Conservation (phyloP, 2,888 invertebrate species). For the Pammene fasciana region DNA sequence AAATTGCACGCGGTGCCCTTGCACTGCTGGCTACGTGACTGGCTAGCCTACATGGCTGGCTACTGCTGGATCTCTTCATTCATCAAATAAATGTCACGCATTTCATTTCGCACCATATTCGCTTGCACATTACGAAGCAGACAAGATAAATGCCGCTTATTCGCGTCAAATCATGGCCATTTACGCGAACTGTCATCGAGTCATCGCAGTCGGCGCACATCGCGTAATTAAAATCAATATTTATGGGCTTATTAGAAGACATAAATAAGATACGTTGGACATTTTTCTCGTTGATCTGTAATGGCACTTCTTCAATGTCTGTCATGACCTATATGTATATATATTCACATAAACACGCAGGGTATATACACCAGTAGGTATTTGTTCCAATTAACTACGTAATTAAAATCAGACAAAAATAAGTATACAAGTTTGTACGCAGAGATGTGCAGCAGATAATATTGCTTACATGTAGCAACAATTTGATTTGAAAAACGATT, state of each 20-base stretch:
- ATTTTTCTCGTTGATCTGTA: conserved; percentile 57
- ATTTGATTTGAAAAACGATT: no score
- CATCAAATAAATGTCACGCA: conserved; percentile 22
- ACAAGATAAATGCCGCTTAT: conserved; percentile 44
- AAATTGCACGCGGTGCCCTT: no score
- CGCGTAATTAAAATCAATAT: conserved; percentile 70
- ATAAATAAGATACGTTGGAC: conserved; percentile 57
- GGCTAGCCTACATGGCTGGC: no score
- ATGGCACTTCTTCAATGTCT: conserved; percentile 50
- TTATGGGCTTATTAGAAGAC: conserved; percentile 62
- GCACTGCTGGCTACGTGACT: no score
- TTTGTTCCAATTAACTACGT: no score
- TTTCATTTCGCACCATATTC: conserved; percentile 34
- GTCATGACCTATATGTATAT: conserved; percentile 42
- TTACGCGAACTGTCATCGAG: conserved; percentile 57
- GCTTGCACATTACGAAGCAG: conserved; percentile 13
- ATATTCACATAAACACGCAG: conserved; percentile 5
- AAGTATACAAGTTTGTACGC: no score
- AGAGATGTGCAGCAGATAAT: no score
- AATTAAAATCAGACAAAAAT: no score
- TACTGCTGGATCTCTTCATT: no score
- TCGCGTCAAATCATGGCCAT: conserved; percentile 54
- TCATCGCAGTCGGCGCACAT: conserved; percentile 51
- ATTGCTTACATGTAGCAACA: no score
- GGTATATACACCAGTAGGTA: neutral